phyloP scores from a whole-genome alignment of 2,888 invertebrate species.

The Anthophora plumipes region DNA sequence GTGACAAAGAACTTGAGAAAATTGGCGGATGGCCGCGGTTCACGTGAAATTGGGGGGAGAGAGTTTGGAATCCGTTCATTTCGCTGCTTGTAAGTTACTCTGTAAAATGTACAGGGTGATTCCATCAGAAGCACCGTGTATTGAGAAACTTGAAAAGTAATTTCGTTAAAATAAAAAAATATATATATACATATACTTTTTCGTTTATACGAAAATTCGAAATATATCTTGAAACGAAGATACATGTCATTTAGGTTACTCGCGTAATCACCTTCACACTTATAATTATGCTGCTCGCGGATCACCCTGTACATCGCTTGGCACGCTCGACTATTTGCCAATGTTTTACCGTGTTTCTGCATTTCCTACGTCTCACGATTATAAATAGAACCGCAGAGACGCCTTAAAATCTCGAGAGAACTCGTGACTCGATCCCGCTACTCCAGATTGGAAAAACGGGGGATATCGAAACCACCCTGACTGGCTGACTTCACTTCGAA shows the following conservation, averaged over 20 bases:
- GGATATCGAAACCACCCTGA: not conserved
- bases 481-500: not conserved
- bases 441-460: not conserved
- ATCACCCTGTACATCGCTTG: slow-evolving; percentile 10
- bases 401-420: not conserved
- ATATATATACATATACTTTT: too few relatives aligned
- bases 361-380: not conserved
- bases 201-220: too few relatives aligned
- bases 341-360: slow-evolving; percentile 1
- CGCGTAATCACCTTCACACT: not conserved
- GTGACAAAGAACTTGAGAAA: not conserved
- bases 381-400: slow-evolving; percentile 4
- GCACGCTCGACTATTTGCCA: slow-evolving; percentile 9
- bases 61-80: not conserved
- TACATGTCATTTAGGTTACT: too few relatives aligned
- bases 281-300: too few relatives aligned
- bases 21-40: not conserved
- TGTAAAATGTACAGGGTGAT: not conserved
- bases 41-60: not conserved
- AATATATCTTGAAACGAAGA: too few relatives aligned
- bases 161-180: not conserved
- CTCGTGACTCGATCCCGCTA: not conserved
- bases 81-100: not conserved
- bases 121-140: not conserved
- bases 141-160: not conserved